phyloP scores from a whole-genome alignment of 1,140 invertebrate genomes.

The Aphelenchoides avenae region DNA sequence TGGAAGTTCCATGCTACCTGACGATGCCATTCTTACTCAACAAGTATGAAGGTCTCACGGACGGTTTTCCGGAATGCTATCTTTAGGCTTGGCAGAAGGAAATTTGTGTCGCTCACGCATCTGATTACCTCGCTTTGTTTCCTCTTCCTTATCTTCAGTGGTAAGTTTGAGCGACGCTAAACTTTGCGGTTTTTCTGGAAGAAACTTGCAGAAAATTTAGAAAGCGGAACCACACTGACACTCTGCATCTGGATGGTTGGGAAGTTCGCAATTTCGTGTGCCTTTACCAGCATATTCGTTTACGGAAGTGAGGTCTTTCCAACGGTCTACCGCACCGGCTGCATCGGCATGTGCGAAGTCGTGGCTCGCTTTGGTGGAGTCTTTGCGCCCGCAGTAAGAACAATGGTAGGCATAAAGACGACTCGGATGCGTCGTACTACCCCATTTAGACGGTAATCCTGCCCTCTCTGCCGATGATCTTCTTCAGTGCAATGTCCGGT shows the following conservation, averaged over 20 bases:
- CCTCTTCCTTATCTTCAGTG: background rate
- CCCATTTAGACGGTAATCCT: too few species aligned
- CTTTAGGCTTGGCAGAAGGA: background rate
- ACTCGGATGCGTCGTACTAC: too few species aligned
- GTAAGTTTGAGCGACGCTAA: too few species aligned
- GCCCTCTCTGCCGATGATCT: constrained; percentile 17
- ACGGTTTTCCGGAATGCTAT: too few species aligned
- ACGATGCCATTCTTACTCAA: too few species aligned
- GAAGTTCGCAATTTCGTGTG: too few species aligned
- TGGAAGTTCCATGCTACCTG: too few species aligned
- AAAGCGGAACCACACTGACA: too few species aligned
- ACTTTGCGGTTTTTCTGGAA: too few species aligned
- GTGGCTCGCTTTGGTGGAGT: constrained; percentile 3
- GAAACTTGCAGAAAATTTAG: too few species aligned
- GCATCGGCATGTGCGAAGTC: constrained; percentile 12
- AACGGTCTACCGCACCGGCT: constrained; percentile 13
- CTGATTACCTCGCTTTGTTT: background rate
- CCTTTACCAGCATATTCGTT: constrained; percentile 10
- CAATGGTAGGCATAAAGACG: constrained; percentile 18
- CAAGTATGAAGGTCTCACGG: too few species aligned
- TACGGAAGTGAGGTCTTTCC: constrained; percentile 11
- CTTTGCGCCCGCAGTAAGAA: constrained; percentile 6
- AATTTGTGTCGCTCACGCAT: background rate
- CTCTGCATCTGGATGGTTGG: constrained; percentile 9
- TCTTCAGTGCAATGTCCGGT: constrained; percentile 8